A percentile compares a stretch with the other conserved stretches of the same genome.
phyloP scores from a whole-genome alignment of 2,113 vertebrate species.

The Fukomys damarensis region DNA sequence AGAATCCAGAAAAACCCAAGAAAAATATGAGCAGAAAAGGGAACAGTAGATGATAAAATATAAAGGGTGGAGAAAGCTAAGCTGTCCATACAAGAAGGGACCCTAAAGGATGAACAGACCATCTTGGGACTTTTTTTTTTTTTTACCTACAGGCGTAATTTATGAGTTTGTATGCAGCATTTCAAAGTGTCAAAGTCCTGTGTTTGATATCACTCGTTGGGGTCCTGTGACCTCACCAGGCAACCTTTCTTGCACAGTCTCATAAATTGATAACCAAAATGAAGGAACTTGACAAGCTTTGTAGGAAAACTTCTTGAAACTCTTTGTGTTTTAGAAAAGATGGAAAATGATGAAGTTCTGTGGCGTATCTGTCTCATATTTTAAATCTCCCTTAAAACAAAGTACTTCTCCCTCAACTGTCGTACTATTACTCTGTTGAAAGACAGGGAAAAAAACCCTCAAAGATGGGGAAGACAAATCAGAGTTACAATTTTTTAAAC shows the following conservation, averaged over 20 bases:
- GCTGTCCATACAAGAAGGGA: neutral
- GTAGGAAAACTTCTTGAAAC: conserved; percentile 63
- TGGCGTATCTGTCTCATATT: conserved; percentile 19
- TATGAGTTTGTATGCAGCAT: conserved; percentile 72
- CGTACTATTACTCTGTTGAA: neutral
- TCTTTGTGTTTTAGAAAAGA: conserved; percentile 52
- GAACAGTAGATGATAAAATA: neutral
- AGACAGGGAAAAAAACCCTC: conserved; percentile 52
- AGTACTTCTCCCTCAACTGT: neutral
- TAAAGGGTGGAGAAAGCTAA: neutral
- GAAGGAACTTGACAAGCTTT: conserved; percentile 67
- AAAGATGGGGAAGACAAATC: conserved; percentile 47
- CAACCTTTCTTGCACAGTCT: conserved; percentile 65
- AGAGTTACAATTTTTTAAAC: conserved; percentile 36
- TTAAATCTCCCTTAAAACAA: conserved; percentile 49
- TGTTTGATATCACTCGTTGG: conserved; percentile 71
- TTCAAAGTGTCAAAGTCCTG: conserved; percentile 73
- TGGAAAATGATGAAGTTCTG: conserved; percentile 57
- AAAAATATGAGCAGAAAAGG: neutral
- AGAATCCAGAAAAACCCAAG: neutral
- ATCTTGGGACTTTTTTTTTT: conserved; percentile 50
- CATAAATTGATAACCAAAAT: conserved; percentile 77
- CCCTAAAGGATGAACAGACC: conserved; percentile 71
- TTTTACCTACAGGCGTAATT: conserved; percentile 62
- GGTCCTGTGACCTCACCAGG: conserved; percentile 63